phyloP scores from a whole-genome alignment of 2,888 invertebrate species.

The Candidula unifasciata region DNA sequence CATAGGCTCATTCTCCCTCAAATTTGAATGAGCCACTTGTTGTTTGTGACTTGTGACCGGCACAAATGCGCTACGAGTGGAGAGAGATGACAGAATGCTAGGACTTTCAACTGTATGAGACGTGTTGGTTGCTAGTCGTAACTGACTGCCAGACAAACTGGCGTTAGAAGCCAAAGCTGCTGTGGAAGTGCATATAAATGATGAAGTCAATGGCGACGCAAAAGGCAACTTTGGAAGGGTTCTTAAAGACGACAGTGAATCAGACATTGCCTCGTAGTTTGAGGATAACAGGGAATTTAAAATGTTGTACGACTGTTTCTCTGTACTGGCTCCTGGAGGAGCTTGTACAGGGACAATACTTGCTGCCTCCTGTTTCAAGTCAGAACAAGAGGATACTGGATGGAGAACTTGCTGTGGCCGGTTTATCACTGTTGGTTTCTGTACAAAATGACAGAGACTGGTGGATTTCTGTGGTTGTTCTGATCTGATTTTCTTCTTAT shows the following conservation, averaged over 20 bases:
- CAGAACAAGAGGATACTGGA: conserved; percentile 18
- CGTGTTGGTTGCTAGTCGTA: conserved; percentile 14
- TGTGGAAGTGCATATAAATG: neutral
- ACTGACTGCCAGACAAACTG: neutral
- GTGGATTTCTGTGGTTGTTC: conserved; percentile 17
- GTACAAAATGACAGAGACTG: conserved; percentile 42
- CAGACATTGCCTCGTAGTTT: conserved; percentile 28
- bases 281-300: conserved; percentile 45
- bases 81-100: conserved; percentile 52
- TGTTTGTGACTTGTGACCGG: conserved; percentile 64
- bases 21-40: neutral
- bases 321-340: neutral
- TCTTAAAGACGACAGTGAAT: neutral
- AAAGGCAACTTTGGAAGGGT: neutral
- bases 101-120: conserved; percentile 33
- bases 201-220: neutral
- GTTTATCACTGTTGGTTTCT: conserved; percentile 50
- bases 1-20: neutral
- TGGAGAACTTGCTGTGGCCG: neutral
- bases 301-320: conserved; percentile 31
- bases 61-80: conserved; percentile 71
- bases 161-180: neutral
- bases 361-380: conserved; percentile 5
- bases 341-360: neutral
- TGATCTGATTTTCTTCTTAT: neutral